These are phyloP conservation scores for Semaprochilodus insignis DNA, from an alignment of 2,797 vertebrate genomes.

Conservation along the genomic window DNA sequence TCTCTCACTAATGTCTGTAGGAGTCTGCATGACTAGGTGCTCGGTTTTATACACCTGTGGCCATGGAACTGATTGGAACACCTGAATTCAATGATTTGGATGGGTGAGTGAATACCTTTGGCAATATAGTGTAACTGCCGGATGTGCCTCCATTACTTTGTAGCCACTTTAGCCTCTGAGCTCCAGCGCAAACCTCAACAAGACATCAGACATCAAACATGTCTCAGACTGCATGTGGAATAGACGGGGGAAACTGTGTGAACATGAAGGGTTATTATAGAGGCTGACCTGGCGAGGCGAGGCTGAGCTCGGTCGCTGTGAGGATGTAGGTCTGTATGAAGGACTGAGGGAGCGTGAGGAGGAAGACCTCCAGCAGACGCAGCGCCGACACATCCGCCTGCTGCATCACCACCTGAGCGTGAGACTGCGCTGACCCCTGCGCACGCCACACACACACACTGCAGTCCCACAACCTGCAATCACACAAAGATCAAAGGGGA, in stretches of 20 bases:
- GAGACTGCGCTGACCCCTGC: constrained; percentile 29
- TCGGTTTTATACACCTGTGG: no score
- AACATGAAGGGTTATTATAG: not conserved
- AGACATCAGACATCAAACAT: no score
- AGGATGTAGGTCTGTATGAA: constrained; percentile 84
- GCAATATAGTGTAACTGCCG: no score
- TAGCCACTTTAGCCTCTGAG: not conserved
- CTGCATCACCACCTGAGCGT: constrained; percentile 74
- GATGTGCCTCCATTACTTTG: not conserved
- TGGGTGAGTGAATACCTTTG: no score
- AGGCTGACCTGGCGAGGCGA: constrained; percentile 79
- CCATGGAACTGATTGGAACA: no score
- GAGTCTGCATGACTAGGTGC: no score
- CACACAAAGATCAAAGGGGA: not conserved
- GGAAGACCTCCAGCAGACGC: constrained; percentile 85
- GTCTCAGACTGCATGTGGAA: no score
- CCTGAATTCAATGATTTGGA: no score
- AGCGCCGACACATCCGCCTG: constrained; percentile 84
- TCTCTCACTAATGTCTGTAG: no score
- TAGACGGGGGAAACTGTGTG: no score
- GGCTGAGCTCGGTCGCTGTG: constrained; percentile 76
- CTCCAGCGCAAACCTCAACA: no score
- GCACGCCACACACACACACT: constrained; percentile 59
- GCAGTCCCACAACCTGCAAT: constrained; percentile 80
- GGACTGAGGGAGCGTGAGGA: constrained; percentile 86